These are phyloP conservation scores for Notarius lentiginosus DNA, from an alignment of 2,113 vertebrate species.

Conservation along the genomic window DNA sequence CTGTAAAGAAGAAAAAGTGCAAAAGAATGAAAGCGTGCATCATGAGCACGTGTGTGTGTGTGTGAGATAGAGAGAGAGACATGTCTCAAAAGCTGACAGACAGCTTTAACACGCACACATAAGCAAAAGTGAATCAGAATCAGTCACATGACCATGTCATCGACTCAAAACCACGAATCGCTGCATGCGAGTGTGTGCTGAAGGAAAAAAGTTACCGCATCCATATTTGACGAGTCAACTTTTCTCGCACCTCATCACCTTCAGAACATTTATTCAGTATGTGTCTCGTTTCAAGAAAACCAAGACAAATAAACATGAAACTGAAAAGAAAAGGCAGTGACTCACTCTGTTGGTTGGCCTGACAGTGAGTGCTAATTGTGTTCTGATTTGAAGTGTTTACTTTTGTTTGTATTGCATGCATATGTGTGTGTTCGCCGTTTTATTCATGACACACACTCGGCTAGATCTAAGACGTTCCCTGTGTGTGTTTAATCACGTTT, in stretches of 20 bases:
- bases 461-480: background rate
- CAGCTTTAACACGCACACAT: background rate
- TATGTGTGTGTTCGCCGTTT: constrained; percentile 1
- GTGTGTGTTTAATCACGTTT: constrained; percentile 25
- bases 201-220: background rate
- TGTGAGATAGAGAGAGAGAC: background rate
- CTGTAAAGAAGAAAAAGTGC: background rate
- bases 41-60: background rate
- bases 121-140: background rate
- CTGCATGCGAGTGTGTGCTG: background rate
- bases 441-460: background rate
- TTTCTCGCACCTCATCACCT: background rate
- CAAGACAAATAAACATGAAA: background rate
- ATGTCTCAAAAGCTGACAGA: background rate
- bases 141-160: background rate
- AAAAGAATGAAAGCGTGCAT: background rate
- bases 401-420: constrained; percentile 15
- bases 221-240: background rate
- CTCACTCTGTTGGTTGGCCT: background rate
- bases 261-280: background rate
- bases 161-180: background rate
- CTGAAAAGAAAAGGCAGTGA: background rate
- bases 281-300: background rate
- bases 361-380: constrained; percentile 17
- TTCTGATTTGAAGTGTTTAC: constrained; percentile 26